A percentile compares a stretch with the other conserved stretches of the same genome.
phyloP scores from a whole-genome alignment of 2,113 vertebrate species.

The Seriola rivoliana region DNA sequence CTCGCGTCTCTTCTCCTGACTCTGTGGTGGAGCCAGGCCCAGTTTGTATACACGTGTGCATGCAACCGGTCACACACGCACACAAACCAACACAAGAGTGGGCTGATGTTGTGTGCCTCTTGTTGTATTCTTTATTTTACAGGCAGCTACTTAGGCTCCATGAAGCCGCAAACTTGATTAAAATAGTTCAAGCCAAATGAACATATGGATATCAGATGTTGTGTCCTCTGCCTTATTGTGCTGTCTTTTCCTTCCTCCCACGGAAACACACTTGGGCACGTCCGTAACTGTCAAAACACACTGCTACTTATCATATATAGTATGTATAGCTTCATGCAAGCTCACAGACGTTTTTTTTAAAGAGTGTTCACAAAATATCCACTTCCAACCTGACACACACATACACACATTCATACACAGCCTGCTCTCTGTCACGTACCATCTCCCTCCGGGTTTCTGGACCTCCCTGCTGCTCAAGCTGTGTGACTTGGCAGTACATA shows the following conservation, averaged over 20 bases:
- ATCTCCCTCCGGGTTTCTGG: constrained; percentile 77
- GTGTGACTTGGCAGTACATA: constrained; percentile 82
- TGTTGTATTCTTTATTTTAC: constrained; percentile 50
- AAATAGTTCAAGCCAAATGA: constrained; percentile 60
- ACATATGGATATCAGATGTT: constrained; percentile 75
- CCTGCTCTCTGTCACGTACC: constrained; percentile 84
- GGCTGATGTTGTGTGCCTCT: constrained; percentile 25
- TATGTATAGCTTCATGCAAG: constrained; percentile 24
- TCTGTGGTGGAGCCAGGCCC: constrained; percentile 52
- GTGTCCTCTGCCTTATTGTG: constrained; percentile 28
- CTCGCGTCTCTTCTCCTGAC: constrained; percentile 23
- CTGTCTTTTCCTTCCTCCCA: background rate
- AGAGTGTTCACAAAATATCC: constrained; percentile 20
- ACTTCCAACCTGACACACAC: constrained; percentile 41
- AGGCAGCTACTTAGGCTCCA: constrained; percentile 51
- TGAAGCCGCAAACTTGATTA: constrained; percentile 63
- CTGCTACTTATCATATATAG: constrained; percentile 30
- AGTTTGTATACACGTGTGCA: constrained; percentile 60
- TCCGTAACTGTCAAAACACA: constrained; percentile 23
- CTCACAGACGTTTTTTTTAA: background rate
- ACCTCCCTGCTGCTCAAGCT: constrained; percentile 82
- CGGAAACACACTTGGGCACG: constrained; percentile 26
- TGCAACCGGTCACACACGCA: constrained; percentile 51
- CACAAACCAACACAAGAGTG: constrained; percentile 36
- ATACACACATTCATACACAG: constrained; percentile 39